These are phyloP conservation scores for Brachypteracias leptosomus DNA, from an alignment of 2,113 vertebrate genomes.

Conservation along the genomic window DNA sequence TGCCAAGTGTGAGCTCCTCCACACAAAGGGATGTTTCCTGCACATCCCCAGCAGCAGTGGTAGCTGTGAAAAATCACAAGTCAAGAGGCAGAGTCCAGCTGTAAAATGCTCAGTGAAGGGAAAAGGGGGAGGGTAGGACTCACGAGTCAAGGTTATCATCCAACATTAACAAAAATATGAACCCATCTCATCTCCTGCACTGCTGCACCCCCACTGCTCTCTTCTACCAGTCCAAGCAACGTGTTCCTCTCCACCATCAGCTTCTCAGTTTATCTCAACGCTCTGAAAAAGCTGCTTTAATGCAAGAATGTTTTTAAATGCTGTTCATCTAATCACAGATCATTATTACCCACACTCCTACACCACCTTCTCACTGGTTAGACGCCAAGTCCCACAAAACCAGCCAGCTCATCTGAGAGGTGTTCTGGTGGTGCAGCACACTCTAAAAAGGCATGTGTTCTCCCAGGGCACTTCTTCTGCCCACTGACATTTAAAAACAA, in stretches of 20 bases:
- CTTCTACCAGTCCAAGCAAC: background rate
- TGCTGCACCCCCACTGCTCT: background rate
- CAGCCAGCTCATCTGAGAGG: background rate
- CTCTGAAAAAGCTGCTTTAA: background rate
- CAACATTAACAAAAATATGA: background rate
- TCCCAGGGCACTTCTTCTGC: conserved; percentile 43
- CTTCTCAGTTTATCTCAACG: background rate
- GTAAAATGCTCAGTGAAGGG: background rate
- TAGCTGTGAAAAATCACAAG: background rate
- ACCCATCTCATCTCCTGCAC: background rate
- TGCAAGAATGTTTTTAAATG: background rate
- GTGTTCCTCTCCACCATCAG: background rate
- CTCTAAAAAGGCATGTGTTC: background rate
- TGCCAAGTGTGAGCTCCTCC: background rate
- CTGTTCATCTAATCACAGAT: background rate
- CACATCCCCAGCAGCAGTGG: fast-evolving
- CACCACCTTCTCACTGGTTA: background rate
- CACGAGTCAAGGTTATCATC: background rate
- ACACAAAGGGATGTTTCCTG: background rate
- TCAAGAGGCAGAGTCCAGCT: background rate
- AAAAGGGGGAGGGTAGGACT: background rate
- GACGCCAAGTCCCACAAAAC: background rate
- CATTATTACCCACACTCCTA: background rate
- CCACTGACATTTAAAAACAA: conserved; percentile 62
- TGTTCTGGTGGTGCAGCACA: background rate